Evolutionary conservation across 2,797 vertebrate genomes (phyloP), one percentile per base, ranked within the genome.

Genomic region (Rhinophrynus dorsalis): DNA sequence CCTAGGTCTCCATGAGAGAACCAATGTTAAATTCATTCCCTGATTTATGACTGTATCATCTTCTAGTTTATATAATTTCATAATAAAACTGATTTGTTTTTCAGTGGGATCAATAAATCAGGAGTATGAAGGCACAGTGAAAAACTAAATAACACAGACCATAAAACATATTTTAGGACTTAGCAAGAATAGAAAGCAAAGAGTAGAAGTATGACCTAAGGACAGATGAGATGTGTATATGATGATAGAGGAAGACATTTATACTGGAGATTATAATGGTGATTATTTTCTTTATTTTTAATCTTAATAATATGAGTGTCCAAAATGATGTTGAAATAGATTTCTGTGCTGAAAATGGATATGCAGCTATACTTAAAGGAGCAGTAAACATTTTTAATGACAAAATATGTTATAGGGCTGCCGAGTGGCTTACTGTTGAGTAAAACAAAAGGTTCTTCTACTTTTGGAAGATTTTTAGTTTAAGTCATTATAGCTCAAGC

Each of bases 81-180:
- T 66, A 59, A 73, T 73, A 73, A 66, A 65, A 66, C 45, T 59
- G 61, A 73, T 73, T 73, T 66, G 62, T 66, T 42, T 58, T 65
- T 66, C 32, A 27, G 59, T 65, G 44, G 55, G 35, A 27, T 27
- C 61, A 51, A 59, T 73, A 73, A 65, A 73, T 73, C 54, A 73
- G 20, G 11, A 57, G 44, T 27, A n/a, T 18, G 45, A 52, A 52
- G 26, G 54, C 29, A 35, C 52, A 57, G 32, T 24, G 44, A 24
- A 64, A 65, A 56, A 44, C 27, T 42, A 32, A 72, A 65, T 64
- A 65, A 40, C 50, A 40, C 9, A 33, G 61, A 59, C 47, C 44
- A 33, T 52, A 65, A 72, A 65, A 66, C 56, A 73, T 32, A 51
- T 42, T 58, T 21, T 32, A 26, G 61, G 27, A 54, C 29, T 65